A percentile compares a stretch with the other conserved stretches of the same genome.
phyloP scores from a whole-genome alignment of 2,888 invertebrate species.

The Drosophila mimetica region DNA sequence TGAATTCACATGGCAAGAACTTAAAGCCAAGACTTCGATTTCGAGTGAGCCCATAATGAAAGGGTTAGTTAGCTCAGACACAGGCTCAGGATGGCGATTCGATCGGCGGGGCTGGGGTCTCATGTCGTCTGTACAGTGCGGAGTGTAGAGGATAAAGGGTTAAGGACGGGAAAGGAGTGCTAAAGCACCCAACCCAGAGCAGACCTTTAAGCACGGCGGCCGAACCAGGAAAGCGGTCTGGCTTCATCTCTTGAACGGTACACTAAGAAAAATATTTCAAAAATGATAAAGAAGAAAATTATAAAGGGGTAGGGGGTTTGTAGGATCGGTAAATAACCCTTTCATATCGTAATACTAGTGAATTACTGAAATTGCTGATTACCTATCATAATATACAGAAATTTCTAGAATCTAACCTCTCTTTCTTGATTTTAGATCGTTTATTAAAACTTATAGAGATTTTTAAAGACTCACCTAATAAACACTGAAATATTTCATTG shows the following conservation, averaged over 20 bases:
- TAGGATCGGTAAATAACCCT: background rate
- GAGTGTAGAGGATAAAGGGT: background rate
- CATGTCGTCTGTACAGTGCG: no score
- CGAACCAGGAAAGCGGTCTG: constrained; percentile 18
- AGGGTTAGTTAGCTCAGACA: constrained; percentile 62
- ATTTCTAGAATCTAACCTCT: no score
- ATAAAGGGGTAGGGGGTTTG: background rate
- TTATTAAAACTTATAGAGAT: no score
- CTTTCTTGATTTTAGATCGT: no score
- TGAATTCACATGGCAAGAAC: constrained; percentile 64
- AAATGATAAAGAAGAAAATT: no score
- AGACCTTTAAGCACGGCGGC: constrained; percentile 57
- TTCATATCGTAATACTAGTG: no score
- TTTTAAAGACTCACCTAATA: no score
- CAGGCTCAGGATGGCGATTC: constrained; percentile 22
- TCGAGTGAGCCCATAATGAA: constrained; percentile 62
- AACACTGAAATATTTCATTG: no score
- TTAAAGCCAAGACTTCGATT: constrained; percentile 45
- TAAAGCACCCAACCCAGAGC: constrained; percentile 11
- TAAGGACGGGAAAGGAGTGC: constrained; percentile 5
- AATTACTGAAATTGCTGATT: no score
- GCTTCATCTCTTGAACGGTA: constrained; percentile 3
- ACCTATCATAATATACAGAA: no score
- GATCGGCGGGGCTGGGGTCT: constrained; percentile 34
- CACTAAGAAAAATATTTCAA: background rate